Conservation (phyloP, 1,140 invertebrate genomes). For the Brachionus angularis region DNA sequence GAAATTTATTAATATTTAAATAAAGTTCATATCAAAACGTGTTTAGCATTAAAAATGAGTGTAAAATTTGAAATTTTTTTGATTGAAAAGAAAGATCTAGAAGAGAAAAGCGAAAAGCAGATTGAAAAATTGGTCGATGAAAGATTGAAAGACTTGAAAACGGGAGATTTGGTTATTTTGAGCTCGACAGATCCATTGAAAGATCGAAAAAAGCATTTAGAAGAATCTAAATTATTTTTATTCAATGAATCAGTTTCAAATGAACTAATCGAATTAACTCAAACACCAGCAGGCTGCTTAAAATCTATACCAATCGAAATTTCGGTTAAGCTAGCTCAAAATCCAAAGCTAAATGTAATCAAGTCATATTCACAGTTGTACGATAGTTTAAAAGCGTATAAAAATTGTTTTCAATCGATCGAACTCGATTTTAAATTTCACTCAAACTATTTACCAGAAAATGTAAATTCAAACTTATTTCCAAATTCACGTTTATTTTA, state of each 20-base stretch:
- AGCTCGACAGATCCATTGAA: too few species aligned
- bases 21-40: too few species aligned
- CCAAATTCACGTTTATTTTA: background rate
- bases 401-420: constrained; percentile 28
- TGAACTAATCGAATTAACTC: background rate
- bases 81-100: too few species aligned
- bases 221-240: background rate
- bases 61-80: too few species aligned
- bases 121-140: too few species aligned
- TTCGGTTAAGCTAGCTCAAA: background rate
- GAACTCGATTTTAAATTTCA: constrained; percentile 3
- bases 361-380: background rate
- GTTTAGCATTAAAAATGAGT: too few species aligned
- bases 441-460: constrained; percentile 3
- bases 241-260: constrained; percentile 26
- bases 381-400: constrained; percentile 13
- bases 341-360: background rate
- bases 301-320: background rate
- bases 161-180: too few species aligned
- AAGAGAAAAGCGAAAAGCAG: too few species aligned
- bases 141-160: too few species aligned
- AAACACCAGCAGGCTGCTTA: background rate
- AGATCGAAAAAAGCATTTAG: too few species aligned
- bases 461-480: background rate
- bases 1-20: too few species aligned